phyloP scores from a whole-genome alignment of 2,888 invertebrate species.

The Gerosis bhagava region DNA sequence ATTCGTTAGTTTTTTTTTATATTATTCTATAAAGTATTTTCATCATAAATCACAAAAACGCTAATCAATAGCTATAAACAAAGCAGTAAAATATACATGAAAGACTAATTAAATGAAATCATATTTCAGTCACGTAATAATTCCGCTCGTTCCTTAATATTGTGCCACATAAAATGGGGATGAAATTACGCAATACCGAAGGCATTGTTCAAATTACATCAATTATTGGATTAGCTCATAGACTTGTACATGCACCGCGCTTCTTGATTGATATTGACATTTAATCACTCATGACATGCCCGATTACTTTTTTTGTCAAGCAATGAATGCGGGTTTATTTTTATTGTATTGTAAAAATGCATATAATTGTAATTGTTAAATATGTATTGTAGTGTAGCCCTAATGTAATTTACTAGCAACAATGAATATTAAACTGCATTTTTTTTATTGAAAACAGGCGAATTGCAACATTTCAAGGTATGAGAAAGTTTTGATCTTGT shows the following conservation, averaged over 20 bases:
- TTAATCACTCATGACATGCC: constrained; percentile 47
- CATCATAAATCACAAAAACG: too few species aligned
- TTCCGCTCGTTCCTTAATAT: not conserved
- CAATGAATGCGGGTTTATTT: constrained; percentile 24
- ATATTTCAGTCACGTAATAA: not conserved
- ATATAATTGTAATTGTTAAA: not conserved
- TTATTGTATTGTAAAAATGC: constrained; percentile 7
- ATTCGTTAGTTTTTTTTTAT: too few species aligned
- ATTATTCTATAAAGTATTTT: too few species aligned
- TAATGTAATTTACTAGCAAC: too few species aligned
- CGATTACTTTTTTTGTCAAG: constrained; percentile 30
- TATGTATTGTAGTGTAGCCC: not conserved
- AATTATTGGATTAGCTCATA: constrained; percentile 56
- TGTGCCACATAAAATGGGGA: not conserved
- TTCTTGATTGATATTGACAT: constrained; percentile 64
- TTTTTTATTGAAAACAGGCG: too few species aligned
- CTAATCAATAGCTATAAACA: too few species aligned
- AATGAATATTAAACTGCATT: too few species aligned
- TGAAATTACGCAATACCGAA: constrained; percentile 32
- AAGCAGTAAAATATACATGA: too few species aligned
- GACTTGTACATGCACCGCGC: constrained; percentile 37
- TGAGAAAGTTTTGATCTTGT: too few species aligned
- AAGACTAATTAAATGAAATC: too few species aligned
- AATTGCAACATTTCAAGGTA: too few species aligned
- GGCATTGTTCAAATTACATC: constrained; percentile 45